phyloP scores from a whole-genome alignment of 1,140 invertebrate species.

The Danaus plexippus region DNA sequence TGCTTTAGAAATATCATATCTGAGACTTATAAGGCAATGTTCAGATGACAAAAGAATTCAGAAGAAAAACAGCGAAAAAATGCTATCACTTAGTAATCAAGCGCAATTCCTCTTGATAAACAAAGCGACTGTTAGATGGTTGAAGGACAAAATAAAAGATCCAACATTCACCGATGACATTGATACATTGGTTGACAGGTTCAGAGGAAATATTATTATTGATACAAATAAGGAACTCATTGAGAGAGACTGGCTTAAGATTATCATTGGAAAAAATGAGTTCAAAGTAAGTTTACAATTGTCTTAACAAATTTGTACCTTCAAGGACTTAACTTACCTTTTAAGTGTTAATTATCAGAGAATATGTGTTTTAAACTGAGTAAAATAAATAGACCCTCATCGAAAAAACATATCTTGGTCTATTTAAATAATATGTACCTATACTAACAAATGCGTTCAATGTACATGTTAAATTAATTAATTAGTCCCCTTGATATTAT shows the following conservation, averaged over 20 bases:
- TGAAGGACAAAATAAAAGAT: constrained; percentile 74
- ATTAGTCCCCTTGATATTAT: too few species aligned
- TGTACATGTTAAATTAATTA: too few species aligned
- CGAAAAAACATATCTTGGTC: too few species aligned
- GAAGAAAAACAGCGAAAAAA: constrained; percentile 38
- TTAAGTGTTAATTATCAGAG: too few species aligned
- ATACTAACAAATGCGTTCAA: too few species aligned
- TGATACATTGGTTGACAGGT: constrained; percentile 75
- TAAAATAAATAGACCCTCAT: too few species aligned
- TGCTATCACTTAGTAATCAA: constrained; percentile 87
- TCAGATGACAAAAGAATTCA: constrained; percentile 47
- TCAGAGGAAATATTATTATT: constrained; percentile 80
- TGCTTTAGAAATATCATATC: constrained; percentile 75
- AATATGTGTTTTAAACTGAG: too few species aligned
- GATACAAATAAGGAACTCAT: constrained; percentile 77
- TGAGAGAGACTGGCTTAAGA: constrained; percentile 81
- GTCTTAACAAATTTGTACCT: constrained; percentile 6
- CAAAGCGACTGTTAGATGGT: constrained; percentile 80
- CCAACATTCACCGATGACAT: constrained; percentile 68
- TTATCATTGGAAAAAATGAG: constrained; percentile 78
- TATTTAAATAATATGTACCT: too few species aligned
- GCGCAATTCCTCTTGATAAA: constrained; percentile 91
- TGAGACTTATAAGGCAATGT: constrained; percentile 80
- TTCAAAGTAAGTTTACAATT: constrained; percentile 70
- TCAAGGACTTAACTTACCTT: too few species aligned